These are phyloP conservation scores for Trichacis sp. DNA, from an alignment of 2,888 invertebrate species.

Conservation along the genomic window DNA sequence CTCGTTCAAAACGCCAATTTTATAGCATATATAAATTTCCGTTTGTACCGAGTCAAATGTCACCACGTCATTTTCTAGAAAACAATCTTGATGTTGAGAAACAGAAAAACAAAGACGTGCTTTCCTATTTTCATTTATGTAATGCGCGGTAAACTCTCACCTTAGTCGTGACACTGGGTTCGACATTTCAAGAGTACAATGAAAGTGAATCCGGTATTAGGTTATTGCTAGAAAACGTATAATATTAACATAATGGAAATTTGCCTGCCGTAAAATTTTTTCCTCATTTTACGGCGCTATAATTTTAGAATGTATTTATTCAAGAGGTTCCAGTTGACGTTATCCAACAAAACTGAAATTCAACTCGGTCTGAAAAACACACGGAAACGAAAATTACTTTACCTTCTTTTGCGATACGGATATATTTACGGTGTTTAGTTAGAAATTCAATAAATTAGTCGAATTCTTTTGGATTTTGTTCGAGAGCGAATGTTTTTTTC, in stretches of 20 bases:
- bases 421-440: no score
- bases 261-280: background rate
- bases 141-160: slow-evolving; percentile 27
- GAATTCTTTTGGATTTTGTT: no score
- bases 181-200: slow-evolving; percentile 29
- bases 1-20: slow-evolving; percentile 13
- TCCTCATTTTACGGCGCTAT: no score
- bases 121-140: slow-evolving; percentile 33
- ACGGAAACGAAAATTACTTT: no score
- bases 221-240: background rate
- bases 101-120: background rate
- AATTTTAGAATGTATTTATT: no score
- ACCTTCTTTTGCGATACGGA: no score
- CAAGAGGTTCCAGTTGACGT: no score
- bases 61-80: slow-evolving; percentile 6
- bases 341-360: no score
- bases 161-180: slow-evolving; percentile 24
- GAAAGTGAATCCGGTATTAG: slow-evolving; percentile 19
- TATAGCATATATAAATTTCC: slow-evolving; percentile 3
- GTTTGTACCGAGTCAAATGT: background rate
- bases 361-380: no score
- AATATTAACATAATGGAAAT: background rate
- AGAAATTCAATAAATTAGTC: no score
- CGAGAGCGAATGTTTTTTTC: no score
- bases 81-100: slow-evolving; percentile 7